Base-by-base conservation (phyloP, 2,797 vertebrate species). In the Parambassis ranga region DNA sequence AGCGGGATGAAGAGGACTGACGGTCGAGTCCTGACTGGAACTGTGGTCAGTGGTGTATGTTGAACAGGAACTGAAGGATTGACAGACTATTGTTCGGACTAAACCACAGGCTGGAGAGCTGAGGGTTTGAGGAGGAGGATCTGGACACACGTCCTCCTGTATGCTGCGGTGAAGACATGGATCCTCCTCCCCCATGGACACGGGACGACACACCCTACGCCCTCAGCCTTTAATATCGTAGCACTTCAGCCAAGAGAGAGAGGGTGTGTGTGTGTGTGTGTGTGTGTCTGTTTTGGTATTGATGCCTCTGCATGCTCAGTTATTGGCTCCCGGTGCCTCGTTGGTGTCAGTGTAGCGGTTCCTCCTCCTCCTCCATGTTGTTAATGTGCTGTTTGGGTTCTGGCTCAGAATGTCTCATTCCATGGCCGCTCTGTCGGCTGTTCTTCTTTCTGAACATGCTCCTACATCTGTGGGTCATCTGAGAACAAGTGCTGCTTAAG, bases 281-380 rank as follows among this genome's bases (percentile, higher is more conserved):
- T 32, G 36, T 3, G 44, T 47, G 11, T 42, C 41, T 47, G 49
- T 65, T 58, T 26, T 59, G 38, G 48, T 70, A 28, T 52, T 46
- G 42, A 55, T 56, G 50, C 47, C 64, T 83, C 35, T 89, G 87
- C 88, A 91, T 90, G 90, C 74, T 75, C 43, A 33, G 59, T 63
- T 43, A 41, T 31, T 57, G 36, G 58, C 47, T 63, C 35, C 33
- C 43, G 37, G 64, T 76, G 65, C 67, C 49, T 86, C 71, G 22
- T 66, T 33, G 57, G 27, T 57, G 31, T 70, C 8, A 10, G 0
- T 55, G 36, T 71, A 10, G 48, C 75, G 47, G 8, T 60, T 24
- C 33, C 33, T 35, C 47, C 23, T 20, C 30, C 16, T n/a, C n/a
- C n/a, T n/a, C n/a, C n/a, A n/a, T 43, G 32, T 57, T 16, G 43